Percentiles rank a stretch among this genome's conserved stretches.
These are phyloP conservation scores for Cinara cedri DNA, from an alignment of 2,888 invertebrate species.

Conservation along the genomic window DNA sequence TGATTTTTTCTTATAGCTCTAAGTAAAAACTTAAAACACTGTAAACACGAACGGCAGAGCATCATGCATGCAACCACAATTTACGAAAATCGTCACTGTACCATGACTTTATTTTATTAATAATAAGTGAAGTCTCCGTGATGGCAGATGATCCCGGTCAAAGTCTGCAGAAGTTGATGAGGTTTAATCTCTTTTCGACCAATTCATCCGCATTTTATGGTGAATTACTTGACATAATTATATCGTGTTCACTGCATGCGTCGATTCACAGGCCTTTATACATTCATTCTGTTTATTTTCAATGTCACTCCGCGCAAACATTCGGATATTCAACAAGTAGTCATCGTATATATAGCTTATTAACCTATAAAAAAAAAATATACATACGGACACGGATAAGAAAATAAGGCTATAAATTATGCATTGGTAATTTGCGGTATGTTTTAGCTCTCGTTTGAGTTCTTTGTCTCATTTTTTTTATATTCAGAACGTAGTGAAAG, in stretches of 20 bases:
- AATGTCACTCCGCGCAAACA: neutral
- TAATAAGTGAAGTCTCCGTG: neutral
- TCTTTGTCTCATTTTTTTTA: no score
- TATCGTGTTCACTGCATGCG: neutral
- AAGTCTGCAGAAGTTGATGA: neutral
- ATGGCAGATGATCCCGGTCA: constrained; percentile 25
- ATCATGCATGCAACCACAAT: constrained; percentile 2
- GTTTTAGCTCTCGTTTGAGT: no score
- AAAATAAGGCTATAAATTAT: neutral
- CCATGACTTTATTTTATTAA: constrained; percentile 34
- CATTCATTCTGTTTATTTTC: constrained; percentile 8
- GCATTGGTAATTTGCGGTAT: no score
- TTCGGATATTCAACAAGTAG: neutral
- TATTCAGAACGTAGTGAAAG: no score
- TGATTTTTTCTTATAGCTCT: no score
- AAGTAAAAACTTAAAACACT: no score
- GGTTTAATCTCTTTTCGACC: constrained; percentile 8
- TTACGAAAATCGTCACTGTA: constrained; percentile 16
- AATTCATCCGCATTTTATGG: constrained; percentile 21
- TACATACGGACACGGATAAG: no score
- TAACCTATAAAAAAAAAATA: constrained; percentile 24
- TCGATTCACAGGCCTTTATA: neutral
- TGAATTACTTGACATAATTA: constrained; percentile 33
- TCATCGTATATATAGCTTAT: constrained; percentile 1
- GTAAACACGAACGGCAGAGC: neutral